These are phyloP conservation scores for Stenolophus ochropezus DNA, from an alignment of 2,888 invertebrate genomes.

Conservation along the genomic window DNA sequence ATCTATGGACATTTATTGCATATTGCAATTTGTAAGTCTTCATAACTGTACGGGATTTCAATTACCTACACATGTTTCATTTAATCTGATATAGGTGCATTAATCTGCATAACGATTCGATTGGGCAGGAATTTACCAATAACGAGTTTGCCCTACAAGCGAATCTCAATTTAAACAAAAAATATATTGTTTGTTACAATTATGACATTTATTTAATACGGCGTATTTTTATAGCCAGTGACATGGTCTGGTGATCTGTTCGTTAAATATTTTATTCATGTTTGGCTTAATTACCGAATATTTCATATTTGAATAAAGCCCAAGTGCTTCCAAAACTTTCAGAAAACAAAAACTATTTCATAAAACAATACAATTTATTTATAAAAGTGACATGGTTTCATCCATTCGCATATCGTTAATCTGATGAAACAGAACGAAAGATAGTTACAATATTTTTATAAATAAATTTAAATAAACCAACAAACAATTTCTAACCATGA, in stretches of 20 bases:
- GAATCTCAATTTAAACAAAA: neutral
- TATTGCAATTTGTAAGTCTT: conserved; percentile 36
- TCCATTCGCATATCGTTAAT: too few species aligned
- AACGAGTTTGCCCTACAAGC: neutral
- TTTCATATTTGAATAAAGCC: conserved; percentile 38
- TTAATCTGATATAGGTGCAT: conserved; percentile 32
- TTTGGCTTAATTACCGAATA: conserved; percentile 47
- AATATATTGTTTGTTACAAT: conserved; percentile 35
- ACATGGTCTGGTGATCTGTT: conserved; percentile 29
- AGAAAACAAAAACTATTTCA: too few species aligned
- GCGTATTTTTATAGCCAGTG: conserved; percentile 30
- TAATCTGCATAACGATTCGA: conserved; percentile 20
- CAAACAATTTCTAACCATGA: too few species aligned
- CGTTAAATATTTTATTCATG: conserved; percentile 50
- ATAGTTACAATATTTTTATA: too few species aligned
- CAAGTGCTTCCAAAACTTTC: neutral
- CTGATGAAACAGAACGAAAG: too few species aligned
- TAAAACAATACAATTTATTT: too few species aligned
- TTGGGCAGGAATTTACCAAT: conserved; percentile 27
- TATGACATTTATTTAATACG: conserved; percentile 42
- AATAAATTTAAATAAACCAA: too few species aligned
- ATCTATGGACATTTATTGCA: conserved; percentile 15
- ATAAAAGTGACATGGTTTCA: too few species aligned
- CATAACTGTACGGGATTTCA: conserved; percentile 8
- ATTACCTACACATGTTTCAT: conserved; percentile 35